These are phyloP conservation scores for Metallyticus violacea DNA, from an alignment of 2,888 invertebrate species.

Conservation along the genomic window DNA sequence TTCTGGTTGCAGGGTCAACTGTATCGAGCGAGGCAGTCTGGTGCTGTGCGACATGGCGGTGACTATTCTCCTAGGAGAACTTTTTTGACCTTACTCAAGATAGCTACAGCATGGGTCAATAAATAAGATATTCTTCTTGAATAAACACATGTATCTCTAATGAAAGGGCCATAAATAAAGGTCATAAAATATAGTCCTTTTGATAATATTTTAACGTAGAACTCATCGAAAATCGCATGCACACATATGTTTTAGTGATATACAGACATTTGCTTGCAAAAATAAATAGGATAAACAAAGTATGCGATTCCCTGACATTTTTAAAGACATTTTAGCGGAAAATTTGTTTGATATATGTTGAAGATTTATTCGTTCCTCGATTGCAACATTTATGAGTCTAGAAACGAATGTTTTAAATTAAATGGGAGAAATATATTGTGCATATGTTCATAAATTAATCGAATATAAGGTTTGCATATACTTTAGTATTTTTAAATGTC, in stretches of 20 bases:
- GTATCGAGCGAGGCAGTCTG: too few relatives aligned
- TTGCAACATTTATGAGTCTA: not conserved
- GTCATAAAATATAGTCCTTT: not conserved
- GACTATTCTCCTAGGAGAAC: too few relatives aligned
- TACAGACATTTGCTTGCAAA: not conserved
- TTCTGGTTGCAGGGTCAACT: too few relatives aligned
- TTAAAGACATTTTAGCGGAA: not conserved
- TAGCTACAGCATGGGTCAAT: too few relatives aligned
- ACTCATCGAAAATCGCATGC: not conserved
- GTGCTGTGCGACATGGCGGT: too few relatives aligned
- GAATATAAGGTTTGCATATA: not conserved
- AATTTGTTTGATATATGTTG: not conserved
- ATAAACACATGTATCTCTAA: too few relatives aligned
- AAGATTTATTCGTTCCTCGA: not conserved
- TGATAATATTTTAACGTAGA: not conserved
- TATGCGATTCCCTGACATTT: too few relatives aligned
- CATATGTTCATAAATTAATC: not conserved
- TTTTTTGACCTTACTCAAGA: too few relatives aligned
- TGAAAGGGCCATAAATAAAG: not conserved
- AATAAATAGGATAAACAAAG: not conserved
- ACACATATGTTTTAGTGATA: not conserved
- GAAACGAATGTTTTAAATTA: too few relatives aligned
- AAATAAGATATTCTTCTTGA: too few relatives aligned
- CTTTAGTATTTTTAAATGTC: not conserved
- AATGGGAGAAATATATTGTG: too few relatives aligned